Base-by-base conservation (phyloP, 2,888 invertebrate genomes). In the Tridacna gigas region DNA sequence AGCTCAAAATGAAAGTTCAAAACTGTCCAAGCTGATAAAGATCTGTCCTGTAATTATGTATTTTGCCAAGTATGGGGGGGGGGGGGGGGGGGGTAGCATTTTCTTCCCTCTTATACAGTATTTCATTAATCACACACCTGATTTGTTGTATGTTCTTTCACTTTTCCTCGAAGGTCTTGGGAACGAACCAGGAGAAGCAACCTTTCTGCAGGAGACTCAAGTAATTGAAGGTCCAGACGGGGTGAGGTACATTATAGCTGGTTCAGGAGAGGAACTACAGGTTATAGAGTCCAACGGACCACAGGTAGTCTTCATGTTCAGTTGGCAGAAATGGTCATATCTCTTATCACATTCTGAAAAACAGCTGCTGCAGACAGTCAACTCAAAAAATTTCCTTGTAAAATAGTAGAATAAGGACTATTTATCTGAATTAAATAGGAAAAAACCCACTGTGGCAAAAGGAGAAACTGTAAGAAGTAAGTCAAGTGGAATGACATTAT, bases 201-300 rank as follows among this genome's bases (percentile, higher is more conserved):
- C 88, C 0, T 88, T 83, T 63, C 78, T 88, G 20, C 88, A 88
- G 77, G 87, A 87, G 78, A 87, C 87, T 0, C 88, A 88, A 75
- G 88, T 88, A 0, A 88, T 88, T 26, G 88, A 88, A 60, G 88
- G 88, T 37, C 85, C 88, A 18, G 88, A 88, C 69, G 88, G 88
- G 0, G 80, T 83, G 0, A 60, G 85, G 20, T 88, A 88, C 69
- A 88, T 88, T 37, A 88, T 88, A 66, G 88, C 88, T 18, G 88
- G 88, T 0, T 83, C 88, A 0, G 85, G 85, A 1, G 88, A 88
- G 78, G 88, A 88, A 61, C 74, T 88, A 25, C 88, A 88, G 51
- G 85, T 88, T 26, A 83, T 88, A 20, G 88, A 88, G 67, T 85
- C 88, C 7, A 60, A 75, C 5, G 76, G 79, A 67, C 45, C 85